phyloP scores from a whole-genome alignment of 2,797 vertebrate species.

The Hemitrygon akajei region DNA sequence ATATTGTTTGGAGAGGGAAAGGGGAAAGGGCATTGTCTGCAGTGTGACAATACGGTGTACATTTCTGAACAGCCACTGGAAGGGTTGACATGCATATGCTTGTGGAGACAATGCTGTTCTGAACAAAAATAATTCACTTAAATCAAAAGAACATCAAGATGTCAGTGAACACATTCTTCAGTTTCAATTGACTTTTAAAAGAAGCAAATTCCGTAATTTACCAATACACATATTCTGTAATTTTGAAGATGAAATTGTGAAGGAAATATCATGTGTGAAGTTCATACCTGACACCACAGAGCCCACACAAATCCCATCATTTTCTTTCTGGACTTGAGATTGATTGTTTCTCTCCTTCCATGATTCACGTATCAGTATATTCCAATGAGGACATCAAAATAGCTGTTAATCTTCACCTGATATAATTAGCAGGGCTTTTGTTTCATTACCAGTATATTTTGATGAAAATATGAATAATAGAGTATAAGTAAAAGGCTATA shows the following conservation, averaged over 20 bases:
- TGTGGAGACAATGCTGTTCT: background rate
- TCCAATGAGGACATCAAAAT: background rate
- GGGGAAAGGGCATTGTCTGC: background rate
- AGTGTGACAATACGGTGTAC: background rate
- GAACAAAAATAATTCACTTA: background rate
- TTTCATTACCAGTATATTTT: background rate
- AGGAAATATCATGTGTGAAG: background rate
- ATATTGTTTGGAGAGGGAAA: background rate
- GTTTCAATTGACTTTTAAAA: background rate
- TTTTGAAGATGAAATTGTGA: background rate
- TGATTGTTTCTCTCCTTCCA: background rate
- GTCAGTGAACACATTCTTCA: no score
- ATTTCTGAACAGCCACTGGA: background rate
- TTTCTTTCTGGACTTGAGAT: background rate
- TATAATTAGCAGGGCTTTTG: background rate
- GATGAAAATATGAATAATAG: conserved; percentile 5
- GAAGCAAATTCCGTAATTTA: background rate
- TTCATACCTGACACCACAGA: background rate
- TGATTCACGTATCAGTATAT: background rate
- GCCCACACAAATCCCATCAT: background rate
- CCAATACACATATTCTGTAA: background rate
- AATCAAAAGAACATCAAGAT: background rate
- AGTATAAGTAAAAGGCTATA: background rate
- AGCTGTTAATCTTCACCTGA: background rate
- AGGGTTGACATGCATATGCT: background rate